Evolutionary conservation across 2,797 vertebrate species (phyloP), one percentile per base, ranked within the genome.

Genomic region (Ceryle rudis): DNA sequence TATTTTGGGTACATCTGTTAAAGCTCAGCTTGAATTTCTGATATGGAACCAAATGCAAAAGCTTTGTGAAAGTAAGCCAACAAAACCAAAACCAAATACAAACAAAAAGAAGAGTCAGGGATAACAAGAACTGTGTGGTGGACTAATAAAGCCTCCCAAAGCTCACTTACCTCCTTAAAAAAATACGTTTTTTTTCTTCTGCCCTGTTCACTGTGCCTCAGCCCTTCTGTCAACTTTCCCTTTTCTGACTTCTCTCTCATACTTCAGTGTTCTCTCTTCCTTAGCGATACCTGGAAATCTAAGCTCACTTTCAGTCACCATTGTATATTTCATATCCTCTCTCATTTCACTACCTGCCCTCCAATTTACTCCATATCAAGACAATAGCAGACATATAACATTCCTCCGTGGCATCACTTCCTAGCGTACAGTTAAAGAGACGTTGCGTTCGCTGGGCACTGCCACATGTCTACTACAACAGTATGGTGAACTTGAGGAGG

Each of bases 11-110:
- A n/a, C 4, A 67, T 11, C 41, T 82, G 4, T 78, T 71, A 35
- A 71, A 91, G 16, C 5, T 71, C 57, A 74, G 14, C 10, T 42
- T 80, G 55, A 87, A 77, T 78, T 88, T 86, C 47, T 91, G 19
- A 52, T 47, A 33, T 5, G 7, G 35, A 91, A 55, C 11, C 6
- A 80, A 91, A 82, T 12, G 8, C 13, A 65, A 52, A 6, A 54
- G 9, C 8, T 79, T 89, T 52, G 10, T 44, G 19, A 85, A 85
- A 7, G 10, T 60, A 79, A 80, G 17, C 13, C 31, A 80, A 58
- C 15, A 54, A 33, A 4, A 23, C 55, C 20, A 54, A 54, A 29
- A 37, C 19, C n/a, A 35, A 39, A 71, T 31, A 22, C n/a, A 51
- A 28, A 51, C 4, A 51, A 47, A n/a, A 29, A 13, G 16, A 31